Evolutionary conservation across 53 echinoderm and acorn worm species (phyloP), one percentile per base, ranked within the genome.

Genomic region (Actinopyga echinites): DNA sequence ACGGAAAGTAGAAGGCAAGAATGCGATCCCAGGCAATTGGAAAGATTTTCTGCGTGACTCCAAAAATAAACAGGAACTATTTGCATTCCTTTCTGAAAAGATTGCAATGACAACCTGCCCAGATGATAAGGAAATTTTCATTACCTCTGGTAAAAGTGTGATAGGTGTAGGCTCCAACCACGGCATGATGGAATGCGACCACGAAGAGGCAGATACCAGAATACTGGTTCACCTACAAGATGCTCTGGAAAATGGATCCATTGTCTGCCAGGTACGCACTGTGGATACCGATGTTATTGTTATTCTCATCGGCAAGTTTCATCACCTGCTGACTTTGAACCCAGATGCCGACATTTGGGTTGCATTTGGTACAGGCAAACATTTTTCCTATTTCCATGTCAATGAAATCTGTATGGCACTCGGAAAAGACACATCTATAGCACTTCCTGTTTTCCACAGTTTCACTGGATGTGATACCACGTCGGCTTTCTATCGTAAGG

Each of bases 391-490:
- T 20, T 77, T 53, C 61, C 24, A 31, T 33, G 56, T 80, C 60
- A 80, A 80, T 26, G 30, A 22, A 24, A 80, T 80, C 31, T 80
- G 61, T 59, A 59, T n/a, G 60, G n/a, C 49, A 10, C 81, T 80
- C 19, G 81, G 58, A 3, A 11, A 29, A 32, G n/a, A 11, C 21
- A 80, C 49, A 66, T 66, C 67, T 33, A 17, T 19, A 66, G 67
- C 84, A 12, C 81, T 84, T 28, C 87, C 80, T 21, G 20, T 67
- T 15, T 91, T 91, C 33, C 91, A 87, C 28, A 69, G 79, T 3
- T 87, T 73, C 29, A 91, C 91, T 20, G 87, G 90, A 4, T 90
- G 86, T 68, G 67, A 66, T 33, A 31, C 30, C 28, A 29, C 35
- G 31, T 66, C 30, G 30, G 20, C 69, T 31, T 68, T 83, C 54